A percentile compares a stretch with the other conserved stretches of the same genome.
phyloP scores from a whole-genome alignment of 2,797 vertebrate species.

The Sebastolobus altivelis region DNA sequence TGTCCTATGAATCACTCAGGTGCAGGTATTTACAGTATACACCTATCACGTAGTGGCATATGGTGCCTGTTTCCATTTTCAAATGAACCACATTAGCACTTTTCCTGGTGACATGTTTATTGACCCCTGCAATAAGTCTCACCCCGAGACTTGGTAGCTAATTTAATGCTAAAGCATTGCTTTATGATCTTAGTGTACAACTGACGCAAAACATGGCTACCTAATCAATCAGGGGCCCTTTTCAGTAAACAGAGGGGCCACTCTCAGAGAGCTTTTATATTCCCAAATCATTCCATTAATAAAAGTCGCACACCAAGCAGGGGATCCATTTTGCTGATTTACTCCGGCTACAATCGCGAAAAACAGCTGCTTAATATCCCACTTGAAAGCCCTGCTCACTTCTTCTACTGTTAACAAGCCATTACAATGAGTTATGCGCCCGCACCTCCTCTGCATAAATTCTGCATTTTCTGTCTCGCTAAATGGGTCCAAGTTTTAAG shows the following conservation, averaged over 20 bases:
- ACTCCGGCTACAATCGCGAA: constrained; percentile 88
- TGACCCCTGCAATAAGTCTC: constrained; percentile 76
- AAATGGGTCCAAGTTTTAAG: constrained; percentile 86
- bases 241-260: constrained; percentile 79
- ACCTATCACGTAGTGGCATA: constrained; percentile 52
- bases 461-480: constrained; percentile 81
- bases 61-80: constrained; percentile 62
- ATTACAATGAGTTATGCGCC: constrained; percentile 93
- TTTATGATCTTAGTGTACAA: constrained; percentile 78
- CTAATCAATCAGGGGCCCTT: constrained; percentile 79
- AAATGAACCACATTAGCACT: constrained; percentile 75
- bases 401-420: constrained; percentile 94
- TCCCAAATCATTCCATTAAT: constrained; percentile 93
- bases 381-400: constrained; percentile 92
- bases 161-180: constrained; percentile 74
- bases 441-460: constrained; percentile 88
- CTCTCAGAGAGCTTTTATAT: constrained; percentile 84
- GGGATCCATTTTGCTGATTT: constrained; percentile 96
- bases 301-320: constrained; percentile 88
- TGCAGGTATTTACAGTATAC: constrained; percentile 45
- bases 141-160: constrained; percentile 60
- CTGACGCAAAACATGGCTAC: constrained; percentile 66
- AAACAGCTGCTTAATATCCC: constrained; percentile 97
- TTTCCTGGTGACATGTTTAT: constrained; percentile 81
- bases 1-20: constrained; percentile 59